phyloP scores from a whole-genome alignment of 2,113 vertebrate genomes.

The Paradisaea rubra region DNA sequence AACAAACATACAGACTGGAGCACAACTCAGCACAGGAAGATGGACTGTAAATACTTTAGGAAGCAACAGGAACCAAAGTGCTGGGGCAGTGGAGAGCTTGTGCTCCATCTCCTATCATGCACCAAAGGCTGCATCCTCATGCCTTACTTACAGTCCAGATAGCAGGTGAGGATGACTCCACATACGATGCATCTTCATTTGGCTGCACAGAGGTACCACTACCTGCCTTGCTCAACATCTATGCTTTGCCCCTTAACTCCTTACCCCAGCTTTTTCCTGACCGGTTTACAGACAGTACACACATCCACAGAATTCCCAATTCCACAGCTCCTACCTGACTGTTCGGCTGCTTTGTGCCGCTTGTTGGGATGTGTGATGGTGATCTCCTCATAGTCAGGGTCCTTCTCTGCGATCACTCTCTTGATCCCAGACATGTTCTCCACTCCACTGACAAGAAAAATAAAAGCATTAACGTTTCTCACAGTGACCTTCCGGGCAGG shows the following conservation, averaged over 20 bases:
- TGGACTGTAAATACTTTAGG: background rate
- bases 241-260: background rate
- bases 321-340: constrained; percentile 77
- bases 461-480: background rate
- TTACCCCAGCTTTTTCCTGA: background rate
- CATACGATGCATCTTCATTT: accelerated
- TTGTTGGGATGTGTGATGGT: constrained; percentile 83
- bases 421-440: constrained; percentile 91
- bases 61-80: background rate
- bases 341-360: constrained; percentile 84
- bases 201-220: background rate
- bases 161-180: background rate
- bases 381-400: constrained; percentile 95
- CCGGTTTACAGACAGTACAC: accelerated
- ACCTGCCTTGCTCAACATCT: background rate
- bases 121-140: background rate
- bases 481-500: background rate
- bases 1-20: background rate
- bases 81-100: background rate
- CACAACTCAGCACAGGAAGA: background rate
- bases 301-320: background rate
- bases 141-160: accelerated
- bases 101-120: background rate
- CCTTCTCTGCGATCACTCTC: constrained; percentile 86
- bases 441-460: background rate